These are phyloP conservation scores for Pomacea maculata DNA, from an alignment of 1,140 invertebrate genomes.

Conservation along the genomic window DNA sequence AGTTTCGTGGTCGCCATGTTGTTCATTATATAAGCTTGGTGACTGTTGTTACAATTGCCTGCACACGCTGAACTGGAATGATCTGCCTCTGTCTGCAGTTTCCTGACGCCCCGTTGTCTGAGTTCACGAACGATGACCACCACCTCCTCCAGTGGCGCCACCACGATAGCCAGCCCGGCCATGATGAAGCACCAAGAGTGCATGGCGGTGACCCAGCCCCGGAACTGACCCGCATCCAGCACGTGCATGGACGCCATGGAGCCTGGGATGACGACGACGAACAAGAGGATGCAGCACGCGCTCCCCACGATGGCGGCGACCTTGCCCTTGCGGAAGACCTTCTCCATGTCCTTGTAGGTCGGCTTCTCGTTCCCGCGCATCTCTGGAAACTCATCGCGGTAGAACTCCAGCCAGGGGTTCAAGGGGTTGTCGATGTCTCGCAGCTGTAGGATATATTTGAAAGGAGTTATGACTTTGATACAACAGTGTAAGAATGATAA, in stretches of 20 bases:
- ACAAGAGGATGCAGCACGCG: constrained; percentile 25
- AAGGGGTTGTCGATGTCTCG: constrained; percentile 64
- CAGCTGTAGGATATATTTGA: constrained; percentile 35
- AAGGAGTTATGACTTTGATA: no score
- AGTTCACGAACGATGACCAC: constrained; percentile 22
- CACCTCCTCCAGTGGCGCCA: constrained; percentile 42
- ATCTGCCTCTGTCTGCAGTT: no score
- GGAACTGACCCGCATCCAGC: constrained; percentile 33
- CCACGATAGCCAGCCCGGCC: constrained; percentile 35
- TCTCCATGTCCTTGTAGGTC: constrained; percentile 25
- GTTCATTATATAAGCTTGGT: no score
- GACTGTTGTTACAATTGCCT: no score
- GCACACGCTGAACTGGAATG: no score
- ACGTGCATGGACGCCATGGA: constrained; percentile 43
- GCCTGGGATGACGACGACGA: constrained; percentile 38
- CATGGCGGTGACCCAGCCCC: constrained; percentile 25
- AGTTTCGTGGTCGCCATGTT: no score
- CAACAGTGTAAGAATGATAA: no score
- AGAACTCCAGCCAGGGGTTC: constrained; percentile 57
- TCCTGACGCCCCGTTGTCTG: neutral
- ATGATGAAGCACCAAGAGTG: constrained; percentile 42
- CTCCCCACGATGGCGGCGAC: constrained; percentile 38
- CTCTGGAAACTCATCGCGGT: constrained; percentile 42
- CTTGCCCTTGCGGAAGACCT: constrained; percentile 35
- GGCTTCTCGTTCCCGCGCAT: constrained; percentile 34